Evolutionary conservation across 2,888 invertebrate genomes (phyloP), one percentile per base, ranked within the genome.

Genomic region (Noctua janthe): DNA sequence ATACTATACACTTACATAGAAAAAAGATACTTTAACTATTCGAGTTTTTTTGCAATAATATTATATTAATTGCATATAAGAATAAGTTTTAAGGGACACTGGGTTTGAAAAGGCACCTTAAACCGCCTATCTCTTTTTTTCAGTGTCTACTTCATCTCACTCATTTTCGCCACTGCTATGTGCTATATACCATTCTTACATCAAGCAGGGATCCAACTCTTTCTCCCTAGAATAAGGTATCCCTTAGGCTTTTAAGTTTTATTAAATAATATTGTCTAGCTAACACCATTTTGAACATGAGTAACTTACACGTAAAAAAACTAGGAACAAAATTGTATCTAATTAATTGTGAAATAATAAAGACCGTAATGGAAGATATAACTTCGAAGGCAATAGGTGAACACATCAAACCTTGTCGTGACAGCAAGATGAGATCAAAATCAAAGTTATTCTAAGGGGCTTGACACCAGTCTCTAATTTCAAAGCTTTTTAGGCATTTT

Each of bases 371-470:
- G 72, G 85, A 88, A 87, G 89, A 79, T 84, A 82, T 86, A 78
- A 81, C 70, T 85, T 80, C 76, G 82, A 92, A 92, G 92, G 91
- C 92, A 92, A 90, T 87, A 81, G 76, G 87, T 91, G 92, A 93
- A 93, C 92, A 93, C 92, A 92, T 86, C 78, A 88, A 90, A 92
- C 90, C 88, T 90, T 90, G 87, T 88, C 82, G 69, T 71, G 83
- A 85, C 77, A 90, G 86, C 82, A 80, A 81, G 88, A 84, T 89
- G 90, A 89, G 87, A 91, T 90, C 88, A 83, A 87, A 81, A 82
- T 76, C 80, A 78, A 80, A 71, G 67, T 56, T 72, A 77, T 43
- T n/a, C n/a, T 71, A 69, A 78, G 80, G 87, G 83, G 76, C 89
- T 83, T 86, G 76, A 82, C 59, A 80, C 66, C 69, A 71, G 74